These are phyloP conservation scores for Lacanobia oleracea DNA, from an alignment of 2,888 invertebrate species.

Conservation along the genomic window DNA sequence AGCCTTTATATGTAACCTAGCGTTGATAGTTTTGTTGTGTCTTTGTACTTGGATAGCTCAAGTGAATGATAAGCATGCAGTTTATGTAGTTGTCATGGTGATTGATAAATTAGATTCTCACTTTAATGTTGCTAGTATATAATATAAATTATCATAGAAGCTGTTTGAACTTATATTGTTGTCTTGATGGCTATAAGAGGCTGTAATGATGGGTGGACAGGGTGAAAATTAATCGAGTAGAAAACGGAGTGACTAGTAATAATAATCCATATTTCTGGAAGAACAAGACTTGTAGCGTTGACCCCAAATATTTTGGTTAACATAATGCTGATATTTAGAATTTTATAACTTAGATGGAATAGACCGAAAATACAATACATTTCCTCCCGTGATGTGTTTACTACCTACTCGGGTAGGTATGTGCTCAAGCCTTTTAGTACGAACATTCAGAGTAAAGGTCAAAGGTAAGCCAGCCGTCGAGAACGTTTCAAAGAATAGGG, in stretches of 20 bases:
- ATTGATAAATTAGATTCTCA: neutral
- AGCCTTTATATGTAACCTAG: conserved; percentile 8
- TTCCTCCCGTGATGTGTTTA: neutral
- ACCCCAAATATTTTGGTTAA: no score
- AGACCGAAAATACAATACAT: neutral
- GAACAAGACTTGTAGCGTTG: no score
- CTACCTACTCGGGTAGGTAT: neutral
- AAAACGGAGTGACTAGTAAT: no score
- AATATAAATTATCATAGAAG: neutral
- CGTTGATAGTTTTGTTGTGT: neutral
- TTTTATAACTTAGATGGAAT: neutral
- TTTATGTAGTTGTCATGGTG: neutral
- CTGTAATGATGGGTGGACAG: no score
- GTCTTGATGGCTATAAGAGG: no score
- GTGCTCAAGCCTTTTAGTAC: neutral
- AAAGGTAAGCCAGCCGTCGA: neutral
- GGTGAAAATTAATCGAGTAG: no score
- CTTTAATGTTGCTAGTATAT: neutral
- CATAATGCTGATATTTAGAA: no score
- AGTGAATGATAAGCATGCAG: neutral
- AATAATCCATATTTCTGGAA: no score
- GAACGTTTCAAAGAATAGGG: neutral
- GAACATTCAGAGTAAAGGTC: conserved; percentile 1
- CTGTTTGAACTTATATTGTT: no score
- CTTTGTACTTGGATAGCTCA: neutral